Base-by-base conservation (phyloP, 2,888 invertebrate genomes). In the Eurytoma adleriae region DNA sequence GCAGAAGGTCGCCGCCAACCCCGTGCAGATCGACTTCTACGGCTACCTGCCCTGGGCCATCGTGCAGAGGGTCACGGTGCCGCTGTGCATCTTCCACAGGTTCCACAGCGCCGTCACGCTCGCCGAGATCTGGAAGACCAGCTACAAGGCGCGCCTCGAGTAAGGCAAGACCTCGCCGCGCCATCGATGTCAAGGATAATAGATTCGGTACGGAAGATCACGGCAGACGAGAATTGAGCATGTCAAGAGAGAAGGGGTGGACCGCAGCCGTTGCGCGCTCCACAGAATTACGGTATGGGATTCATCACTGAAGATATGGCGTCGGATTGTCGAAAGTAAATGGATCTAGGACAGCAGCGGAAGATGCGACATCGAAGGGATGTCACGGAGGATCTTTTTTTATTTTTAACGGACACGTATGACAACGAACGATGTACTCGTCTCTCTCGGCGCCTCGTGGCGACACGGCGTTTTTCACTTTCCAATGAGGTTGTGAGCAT, bases 111-210 rank as follows among this genome's bases (percentile, higher is more conserved):
- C 97, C 48, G 97, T 98, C 52, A 97, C 97, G 92, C 94, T 98
- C 85, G 97, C 97, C 84, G 97, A 98, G 92, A 97, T 98, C 86
- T 98, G 98, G 98, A 98, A 98, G 93, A 97, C 97, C 86, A 96
- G 96, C 91, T 97, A 97, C 93, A 97, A 97, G 92, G 96, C 96
- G 86, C 95, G 96, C 84, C 93, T 97, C 91, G 96, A 96, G 92
- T 96, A 95, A 95, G 91, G 52, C 24, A 62, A n/a, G n/a, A n/a
- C n/a, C n/a, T 59, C 40, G 10, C 40, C 40, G 1, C 7, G 1
- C 40, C 10, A 40, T 10, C 40, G 10, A 40, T 40, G 40, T 40
- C 40, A 10, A 40, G 40, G 40, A 40, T 40, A 40, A 40, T 40
- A 10, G 40, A 40, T 40, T 40, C 40, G 40, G 40, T 40, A 10